Conservation (phyloP, 2,797 vertebrate genomes). For the Acomys russatus region DNA sequence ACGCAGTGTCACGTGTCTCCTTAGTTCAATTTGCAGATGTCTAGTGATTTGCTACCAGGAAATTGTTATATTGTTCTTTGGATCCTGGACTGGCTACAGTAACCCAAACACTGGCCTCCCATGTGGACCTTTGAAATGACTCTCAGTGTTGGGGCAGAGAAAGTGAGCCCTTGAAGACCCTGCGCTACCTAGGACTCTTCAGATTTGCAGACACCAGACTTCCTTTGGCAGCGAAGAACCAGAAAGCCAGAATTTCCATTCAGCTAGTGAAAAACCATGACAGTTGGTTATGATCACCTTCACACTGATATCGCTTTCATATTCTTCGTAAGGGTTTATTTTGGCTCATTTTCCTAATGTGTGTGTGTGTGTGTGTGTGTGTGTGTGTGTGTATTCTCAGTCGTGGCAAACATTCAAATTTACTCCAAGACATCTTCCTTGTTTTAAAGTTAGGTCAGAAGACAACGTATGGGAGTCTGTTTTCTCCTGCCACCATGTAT, state of each 20-base stretch:
- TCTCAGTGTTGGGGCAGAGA: background rate
- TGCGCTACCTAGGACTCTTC: background rate
- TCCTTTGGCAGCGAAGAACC: slow-evolving; percentile 32
- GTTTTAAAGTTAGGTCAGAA: no score
- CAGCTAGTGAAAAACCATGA: background rate
- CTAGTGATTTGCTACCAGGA: slow-evolving; percentile 63
- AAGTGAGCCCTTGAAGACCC: background rate
- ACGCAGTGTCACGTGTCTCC: slow-evolving; percentile 17
- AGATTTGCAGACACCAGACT: background rate
- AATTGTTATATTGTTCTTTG: slow-evolving; percentile 69
- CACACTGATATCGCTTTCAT: background rate
- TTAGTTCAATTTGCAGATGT: slow-evolving; percentile 56
- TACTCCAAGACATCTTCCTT: no score
- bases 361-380: background rate
- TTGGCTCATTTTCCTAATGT: background rate
- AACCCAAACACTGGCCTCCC: slow-evolving; percentile 4
- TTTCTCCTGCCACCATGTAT: background rate
- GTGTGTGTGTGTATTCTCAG: no score
- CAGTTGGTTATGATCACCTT: no score
- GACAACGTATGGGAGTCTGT: background rate
- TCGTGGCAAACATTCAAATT: background rate
- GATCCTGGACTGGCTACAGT: slow-evolving; percentile 43
- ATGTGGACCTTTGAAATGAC: background rate
- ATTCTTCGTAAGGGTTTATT: background rate
- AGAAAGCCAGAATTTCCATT: slow-evolving; percentile 35